These are phyloP conservation scores for Pheosia gnoma DNA, from an alignment of 2,888 invertebrate species.

Conservation along the genomic window DNA sequence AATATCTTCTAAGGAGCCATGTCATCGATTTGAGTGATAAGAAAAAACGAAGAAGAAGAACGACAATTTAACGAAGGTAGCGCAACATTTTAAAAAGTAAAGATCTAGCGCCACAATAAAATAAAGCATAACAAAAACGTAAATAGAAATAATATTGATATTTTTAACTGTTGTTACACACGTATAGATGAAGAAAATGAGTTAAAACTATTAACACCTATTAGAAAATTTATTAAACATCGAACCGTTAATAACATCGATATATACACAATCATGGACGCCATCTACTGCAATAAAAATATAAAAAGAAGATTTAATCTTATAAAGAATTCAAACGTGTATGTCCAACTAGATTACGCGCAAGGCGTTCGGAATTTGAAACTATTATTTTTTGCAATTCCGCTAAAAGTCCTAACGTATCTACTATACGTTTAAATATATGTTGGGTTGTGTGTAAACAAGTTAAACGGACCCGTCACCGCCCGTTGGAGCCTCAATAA, in stretches of 20 bases:
- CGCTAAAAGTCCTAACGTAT: constrained; percentile 12
- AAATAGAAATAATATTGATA: neutral
- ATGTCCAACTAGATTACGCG: constrained; percentile 20
- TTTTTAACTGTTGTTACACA: neutral
- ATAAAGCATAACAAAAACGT: neutral
- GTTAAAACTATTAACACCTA: constrained; percentile 3
- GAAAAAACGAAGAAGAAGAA: too few relatives aligned
- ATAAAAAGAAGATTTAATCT: constrained; percentile 16
- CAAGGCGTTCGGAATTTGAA: constrained; percentile 9
- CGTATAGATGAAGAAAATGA: constrained; percentile 8
- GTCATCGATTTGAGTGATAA: too few relatives aligned
- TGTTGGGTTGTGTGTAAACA: constrained; percentile 57
- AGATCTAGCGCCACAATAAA: too few relatives aligned
- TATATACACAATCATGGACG: constrained; percentile 16
- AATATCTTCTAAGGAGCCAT: too few relatives aligned
- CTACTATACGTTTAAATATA: constrained; percentile 9
- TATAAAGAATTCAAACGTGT: constrained; percentile 18
- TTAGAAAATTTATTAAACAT: constrained; percentile 5
- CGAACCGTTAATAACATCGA: constrained; percentile 18
- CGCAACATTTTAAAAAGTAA: too few relatives aligned
- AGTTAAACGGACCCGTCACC: constrained; percentile 59
- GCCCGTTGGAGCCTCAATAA: constrained; percentile 72
- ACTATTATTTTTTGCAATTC: neutral
- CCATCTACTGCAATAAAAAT: constrained; percentile 21
- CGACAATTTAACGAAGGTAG: too few relatives aligned